Conservation (phyloP, 1,140 invertebrate species). For the Hypsibius dujardini region DNA sequence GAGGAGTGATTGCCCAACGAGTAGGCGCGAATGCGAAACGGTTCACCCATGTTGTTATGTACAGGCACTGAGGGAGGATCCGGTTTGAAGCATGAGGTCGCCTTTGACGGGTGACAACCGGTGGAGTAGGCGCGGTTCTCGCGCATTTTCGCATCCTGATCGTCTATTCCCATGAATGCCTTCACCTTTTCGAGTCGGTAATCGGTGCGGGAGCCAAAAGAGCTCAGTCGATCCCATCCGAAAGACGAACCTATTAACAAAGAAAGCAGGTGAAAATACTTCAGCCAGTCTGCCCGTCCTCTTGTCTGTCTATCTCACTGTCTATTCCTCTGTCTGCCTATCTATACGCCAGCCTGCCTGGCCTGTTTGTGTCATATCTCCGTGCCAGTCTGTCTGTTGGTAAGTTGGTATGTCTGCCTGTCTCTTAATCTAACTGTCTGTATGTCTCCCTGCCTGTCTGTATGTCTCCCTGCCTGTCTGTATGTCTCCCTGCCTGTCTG, state of each 20-base stretch:
- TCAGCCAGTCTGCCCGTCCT: too few species aligned
- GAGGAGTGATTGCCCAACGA: slow-evolving; percentile 11
- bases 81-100: neutral
- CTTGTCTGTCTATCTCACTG: too few species aligned
- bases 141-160: neutral
- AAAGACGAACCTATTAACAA: slow-evolving; percentile 11
- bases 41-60: neutral
- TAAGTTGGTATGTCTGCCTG: too few species aligned
- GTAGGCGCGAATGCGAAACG: slow-evolving; percentile 10
- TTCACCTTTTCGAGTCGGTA: neutral
- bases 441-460: too few species aligned
- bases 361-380: too few species aligned
- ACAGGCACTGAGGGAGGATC: neutral
- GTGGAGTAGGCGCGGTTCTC: neutral
- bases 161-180: neutral
- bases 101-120: neutral
- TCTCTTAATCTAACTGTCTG: too few species aligned
- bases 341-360: too few species aligned
- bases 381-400: too few species aligned
- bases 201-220: neutral
- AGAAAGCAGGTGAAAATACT: too few species aligned
- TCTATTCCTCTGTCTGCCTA: too few species aligned
- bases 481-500: too few species aligned
- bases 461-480: too few species aligned
- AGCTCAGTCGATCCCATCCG: slow-evolving; percentile 12